Base-by-base conservation (phyloP, 1,140 invertebrate genomes). In the Drosophila repleta region DNA sequence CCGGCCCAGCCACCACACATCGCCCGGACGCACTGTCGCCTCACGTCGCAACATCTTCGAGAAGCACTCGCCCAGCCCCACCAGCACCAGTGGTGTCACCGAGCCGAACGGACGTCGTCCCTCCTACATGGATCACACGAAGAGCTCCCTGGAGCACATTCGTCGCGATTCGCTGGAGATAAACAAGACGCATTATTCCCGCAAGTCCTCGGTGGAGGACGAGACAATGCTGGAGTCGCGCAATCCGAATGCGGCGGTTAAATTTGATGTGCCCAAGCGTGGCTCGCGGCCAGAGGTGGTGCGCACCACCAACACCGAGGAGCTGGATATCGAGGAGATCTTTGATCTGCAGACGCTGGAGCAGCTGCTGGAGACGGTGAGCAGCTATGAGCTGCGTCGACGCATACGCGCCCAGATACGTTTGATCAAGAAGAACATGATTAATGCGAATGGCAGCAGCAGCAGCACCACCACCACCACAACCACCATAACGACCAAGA, bases 371-470 rank as follows among this genome's bases (percentile, higher is more conserved):
- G 95, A 96, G 91, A 95, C 94, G 81, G 94, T 96, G 29, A 93
- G 93, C 21, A 94, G 94, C 58, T 96, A 96, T 82, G 96, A 96
- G 74, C 93, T 96, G 78, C 92, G 96, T 63, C 93, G 95, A 53
- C 93, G 95, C 61, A 96, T 96, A 57, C 93, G 96, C 69, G 93
- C 95, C 7, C 95, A 96, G 91, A 96, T 96, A 57, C 92, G 95
- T 70, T 83, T 95, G 7, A 94, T 96, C 3, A 94, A 94, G 70
- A 94, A 95, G 76, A 91, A 91, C 21, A 64, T 84, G 75, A 77
- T 88, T 20, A 91, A 91, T 64, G 70, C 87, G 10, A 65, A 61
- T 0, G 69, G 43, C 0, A 62, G 39, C 1, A 62, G 39, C 1
- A 67, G 24, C 11, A 76, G 24, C 13, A 73, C 37, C 15, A 76